Base-by-base conservation (phyloP, 2,113 vertebrate genomes). In the Nothocercus nigrocapillus region DNA sequence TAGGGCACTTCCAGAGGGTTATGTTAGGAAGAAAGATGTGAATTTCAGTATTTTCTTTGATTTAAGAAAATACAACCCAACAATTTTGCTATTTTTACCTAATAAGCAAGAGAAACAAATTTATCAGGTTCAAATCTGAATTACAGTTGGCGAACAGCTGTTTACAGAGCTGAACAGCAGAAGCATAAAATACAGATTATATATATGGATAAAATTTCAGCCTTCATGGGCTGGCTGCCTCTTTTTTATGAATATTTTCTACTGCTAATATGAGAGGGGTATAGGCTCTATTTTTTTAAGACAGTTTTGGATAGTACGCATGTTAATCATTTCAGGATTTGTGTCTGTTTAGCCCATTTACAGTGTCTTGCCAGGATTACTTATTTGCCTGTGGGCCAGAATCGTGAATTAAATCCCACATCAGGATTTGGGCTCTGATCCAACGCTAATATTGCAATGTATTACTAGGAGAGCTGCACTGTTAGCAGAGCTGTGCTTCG, bases 91-190 rank as follows among this genome's bases (percentile, higher is more conserved):
- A 88, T 91, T 94, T 97, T 94, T 97, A 90, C 36, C 36, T 68
- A 96, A 94, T 86, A 72, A 96, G 76, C 91, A 96, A 90, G 90
- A 96, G 66, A 81, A 95, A 59, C 63, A 78, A 93, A 92, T 47
- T 96, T 93, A 83, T 92, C 80, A 95, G 88, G 92, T 97, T 96
- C 96, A 90, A 95, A 96, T 97, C 95, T 89, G 84, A 97, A 94
- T 95, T 97, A 94, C 86, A 90, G 93, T 97, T 98, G 95, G 79
- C 91, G 91, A 96, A 94, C 94, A 97, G 95, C 90, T 96, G 93
- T 97, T 97, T 97, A 97, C 91, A 96, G 97, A 98, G 96, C 51
- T 87, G 67, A 97, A 95, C 87, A 96, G 79, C 82, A 97, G 91
- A 96, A 97, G 66, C 69, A 66, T 75, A 95, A 89, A 93, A 94